Evolutionary conservation across 2,888 invertebrate species (phyloP).

Genomic region (Creontiades dilutus): DNA sequence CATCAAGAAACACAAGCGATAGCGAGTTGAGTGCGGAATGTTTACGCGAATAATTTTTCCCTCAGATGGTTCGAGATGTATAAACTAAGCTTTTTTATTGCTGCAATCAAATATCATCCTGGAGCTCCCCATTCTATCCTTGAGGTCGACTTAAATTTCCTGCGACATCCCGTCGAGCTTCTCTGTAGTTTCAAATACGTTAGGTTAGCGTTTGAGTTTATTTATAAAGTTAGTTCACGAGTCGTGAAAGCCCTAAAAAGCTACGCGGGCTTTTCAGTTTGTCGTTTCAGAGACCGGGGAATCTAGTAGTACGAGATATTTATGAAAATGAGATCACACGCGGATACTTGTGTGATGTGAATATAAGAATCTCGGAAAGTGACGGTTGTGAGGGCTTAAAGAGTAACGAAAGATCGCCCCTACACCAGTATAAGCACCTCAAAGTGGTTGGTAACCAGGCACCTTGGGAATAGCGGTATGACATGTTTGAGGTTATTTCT

Average conservation of each 20-base stretch:
- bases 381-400: too few species aligned
- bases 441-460: too few species aligned
- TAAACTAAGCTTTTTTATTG: background rate
- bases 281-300: background rate
- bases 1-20: background rate
- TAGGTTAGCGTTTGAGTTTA: background rate
- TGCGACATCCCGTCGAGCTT: background rate
- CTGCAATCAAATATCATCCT: background rate
- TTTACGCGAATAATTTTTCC: background rate
- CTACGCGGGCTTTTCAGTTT: background rate
- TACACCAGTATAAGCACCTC: too few species aligned
- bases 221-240: background rate
- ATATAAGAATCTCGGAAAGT: too few species aligned
- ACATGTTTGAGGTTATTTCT: too few species aligned
- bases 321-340: background rate
- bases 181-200: background rate
- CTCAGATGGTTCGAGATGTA: background rate
- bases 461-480: too few species aligned
- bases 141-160: background rate
- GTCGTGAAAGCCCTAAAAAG: background rate
- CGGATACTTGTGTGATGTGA: too few species aligned
- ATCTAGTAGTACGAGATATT: background rate
- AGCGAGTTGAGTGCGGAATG: background rate
- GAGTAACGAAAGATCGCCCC: too few species aligned
- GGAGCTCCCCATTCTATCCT: background rate